Conservation (phyloP, 2,113 vertebrate species). For the Sisor rabdophorus region DNA sequence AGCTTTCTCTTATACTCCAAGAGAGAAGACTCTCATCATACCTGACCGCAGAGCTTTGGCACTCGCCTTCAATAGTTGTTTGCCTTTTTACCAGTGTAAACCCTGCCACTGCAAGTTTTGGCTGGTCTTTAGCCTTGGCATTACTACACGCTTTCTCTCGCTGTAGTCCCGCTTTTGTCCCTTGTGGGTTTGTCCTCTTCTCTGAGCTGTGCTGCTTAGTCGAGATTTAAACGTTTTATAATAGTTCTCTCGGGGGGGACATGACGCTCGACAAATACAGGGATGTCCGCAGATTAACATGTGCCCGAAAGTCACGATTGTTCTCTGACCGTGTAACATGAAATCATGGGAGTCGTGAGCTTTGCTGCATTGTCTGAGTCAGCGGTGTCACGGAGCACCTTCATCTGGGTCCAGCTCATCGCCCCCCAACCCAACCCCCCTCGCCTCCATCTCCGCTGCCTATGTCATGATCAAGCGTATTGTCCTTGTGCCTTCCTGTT, state of each 20-base stretch:
- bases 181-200: neutral
- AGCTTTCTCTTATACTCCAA: neutral
- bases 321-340: neutral
- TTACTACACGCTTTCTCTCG: neutral
- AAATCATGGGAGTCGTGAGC: conserved; percentile 27
- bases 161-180: neutral
- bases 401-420: conserved; percentile 16
- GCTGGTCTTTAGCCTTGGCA: conserved; percentile 12
- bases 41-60: neutral
- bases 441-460: neutral
- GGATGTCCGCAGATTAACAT: neutral
- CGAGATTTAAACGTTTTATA: conserved; percentile 58
- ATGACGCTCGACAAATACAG: conserved; percentile 16
- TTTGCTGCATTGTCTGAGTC: conserved; percentile 3
- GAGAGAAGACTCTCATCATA: conserved; percentile 20
- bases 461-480: conserved; percentile 55
- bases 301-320: neutral
- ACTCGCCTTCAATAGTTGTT: neutral
- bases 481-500: conserved; percentile 50
- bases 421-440: neutral
- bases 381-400: conserved; percentile 19
- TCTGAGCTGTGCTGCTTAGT: conserved; percentile 44
- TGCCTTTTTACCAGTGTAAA: neutral
- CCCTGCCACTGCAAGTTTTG: neutral
- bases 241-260: conserved; percentile 54